Evolutionary conservation across 2,888 invertebrate species (phyloP).

Genomic region (Leptopilina myrica): DNA sequence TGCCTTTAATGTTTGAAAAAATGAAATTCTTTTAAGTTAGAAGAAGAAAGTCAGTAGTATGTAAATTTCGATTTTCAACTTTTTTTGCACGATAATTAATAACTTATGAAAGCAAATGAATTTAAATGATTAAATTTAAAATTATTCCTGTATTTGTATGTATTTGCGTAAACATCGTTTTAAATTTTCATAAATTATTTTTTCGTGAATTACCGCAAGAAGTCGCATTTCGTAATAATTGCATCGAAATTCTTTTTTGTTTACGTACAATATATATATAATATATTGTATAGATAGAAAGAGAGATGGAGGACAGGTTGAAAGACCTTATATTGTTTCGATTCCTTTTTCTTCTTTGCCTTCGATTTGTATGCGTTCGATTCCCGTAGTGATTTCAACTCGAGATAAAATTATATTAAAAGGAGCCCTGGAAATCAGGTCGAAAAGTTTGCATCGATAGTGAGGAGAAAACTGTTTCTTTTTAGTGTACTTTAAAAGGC

Average conservation of each 20-base stretch:
- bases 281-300: no score
- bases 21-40: no score
- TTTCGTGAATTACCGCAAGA: not conserved
- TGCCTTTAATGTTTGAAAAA: no score
- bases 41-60: no score
- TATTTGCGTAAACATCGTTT: no score
- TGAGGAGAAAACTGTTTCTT: constrained; percentile 57
- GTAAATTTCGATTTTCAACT: no score
- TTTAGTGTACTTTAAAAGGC: constrained; percentile 60
- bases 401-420: constrained; percentile 55
- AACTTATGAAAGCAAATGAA: no score
- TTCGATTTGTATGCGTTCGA: constrained; percentile 44
- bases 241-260: not conserved
- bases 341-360: constrained; percentile 12
- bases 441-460: constrained; percentile 59
- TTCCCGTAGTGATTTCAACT: constrained; percentile 19
- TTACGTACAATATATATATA: no score
- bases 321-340: constrained; percentile 44
- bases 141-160: no score
- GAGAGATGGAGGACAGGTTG: constrained; percentile 44
- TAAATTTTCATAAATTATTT: not conserved
- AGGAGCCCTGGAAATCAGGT: constrained; percentile 59
- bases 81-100: no score
- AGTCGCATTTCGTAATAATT: constrained; percentile 3
- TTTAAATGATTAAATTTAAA: no score